Evolutionary conservation across 2,888 invertebrate genomes (phyloP), one percentile per base, ranked within the genome.

Genomic region (Agriopis leucophaearia): DNA sequence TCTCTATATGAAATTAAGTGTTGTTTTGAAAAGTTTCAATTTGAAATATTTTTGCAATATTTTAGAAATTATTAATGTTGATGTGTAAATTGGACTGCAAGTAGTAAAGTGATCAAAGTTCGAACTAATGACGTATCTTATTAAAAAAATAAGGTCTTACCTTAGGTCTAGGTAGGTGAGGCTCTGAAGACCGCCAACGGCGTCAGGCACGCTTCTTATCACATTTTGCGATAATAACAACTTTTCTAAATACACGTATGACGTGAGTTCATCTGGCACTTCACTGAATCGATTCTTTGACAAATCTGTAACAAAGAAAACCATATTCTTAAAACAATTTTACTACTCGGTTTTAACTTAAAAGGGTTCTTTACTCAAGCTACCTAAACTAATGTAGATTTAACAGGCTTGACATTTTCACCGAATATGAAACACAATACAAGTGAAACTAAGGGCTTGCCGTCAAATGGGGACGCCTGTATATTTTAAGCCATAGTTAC

Each of bases 101-200:
- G 8, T 8, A 38, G 38, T 38, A 10, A 38, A 8, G 9, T 38
- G 8, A 38, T 10, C 38, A 8, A 38, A 38, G 38, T 38, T 38
- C 9, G 38, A 10, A 8, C 38, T 10, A 38, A 38, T 8, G n/a
- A 44, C n/a, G 44, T 44, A 44, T 44, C 6, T 44, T 13, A 44
- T 44, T 44, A n/a, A 12, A 12, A 12, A 10, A 27, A 27, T 12
- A 18, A 48, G 8, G 1, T 42, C 88, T 87, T 85, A 97, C 97
- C 97, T 97, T 90, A 99, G 95, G 94, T 99, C 98, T 89, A 99
- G 95, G 92, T 97, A 97, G 78, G 97, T 97, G 66, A 99, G 95
- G 75, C 97, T 97, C 84, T 98, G 97, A 65, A 99, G 95, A 88
- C 96, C 95, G 71, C 96, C 96, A 69, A 99, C 96, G 42, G 96